Base-by-base conservation (phyloP, 1,140 invertebrate species). In the Plutomurus gul region DNA sequence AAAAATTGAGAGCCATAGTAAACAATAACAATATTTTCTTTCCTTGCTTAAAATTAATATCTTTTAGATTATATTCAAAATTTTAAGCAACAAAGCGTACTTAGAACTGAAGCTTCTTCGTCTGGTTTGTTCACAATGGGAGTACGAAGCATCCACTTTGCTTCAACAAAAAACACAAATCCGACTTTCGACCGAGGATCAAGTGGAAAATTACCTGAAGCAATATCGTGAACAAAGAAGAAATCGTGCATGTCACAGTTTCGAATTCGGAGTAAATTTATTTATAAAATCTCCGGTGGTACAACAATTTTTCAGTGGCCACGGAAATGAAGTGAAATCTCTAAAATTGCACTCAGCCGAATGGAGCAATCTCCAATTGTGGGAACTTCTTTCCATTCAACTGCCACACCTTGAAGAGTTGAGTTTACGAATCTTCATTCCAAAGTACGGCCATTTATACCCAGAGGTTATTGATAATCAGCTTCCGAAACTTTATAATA, bases 381-480 rank as follows among this genome's bases (percentile, higher is more conserved):
- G 73, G 72, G 56, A 75, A 13, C 6, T 79, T 11, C n/a, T 79
- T 6, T 74, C 25, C n/a, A 18, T 37, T 30, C 1, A 47, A 39
- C 16, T 79, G 1, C 72, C 47, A 11, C 25, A 13, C 49, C 43
- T 79, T 4, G 4, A 79, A 10, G 78, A 79, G 37, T 33, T 79
- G 13, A 79, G 78, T 74, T 16, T 79, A 18, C 33, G 56, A 18
- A 30, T 79, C 11, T 43, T 46, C 37, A 76, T 79, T 51, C 78
- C 78, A 27, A 78, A 43, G 43, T 72, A 78, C 43, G 77, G 77
- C 13, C 77, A 78, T 74, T 78, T 78, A 11, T 56, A 33, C 56
- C 77, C 77, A 10, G 39, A 77, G 1, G 1, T n/a, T 20, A 10
- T 4, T 3, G 1, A n/a, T n/a, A 30, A 1, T 1, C 46, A 33